Base-by-base conservation (phyloP, 2,113 vertebrate species). In the Corvus moneduloides region DNA sequence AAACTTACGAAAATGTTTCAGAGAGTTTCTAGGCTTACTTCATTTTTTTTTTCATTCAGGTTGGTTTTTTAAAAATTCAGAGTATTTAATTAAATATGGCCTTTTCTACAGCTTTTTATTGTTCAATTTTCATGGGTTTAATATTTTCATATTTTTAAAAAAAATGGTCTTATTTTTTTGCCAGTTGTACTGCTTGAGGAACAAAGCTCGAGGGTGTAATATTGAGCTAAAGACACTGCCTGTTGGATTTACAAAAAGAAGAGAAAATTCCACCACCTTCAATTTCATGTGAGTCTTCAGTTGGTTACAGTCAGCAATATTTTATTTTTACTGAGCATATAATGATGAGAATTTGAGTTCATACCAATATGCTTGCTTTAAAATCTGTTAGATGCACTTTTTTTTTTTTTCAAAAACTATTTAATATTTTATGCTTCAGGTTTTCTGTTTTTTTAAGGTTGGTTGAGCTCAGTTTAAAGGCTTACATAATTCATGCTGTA, bases 201-300 rank as follows among this genome's bases (percentile, higher is more conserved):
- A 98, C 89, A 97, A 92, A 55, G 99, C 98, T 54, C 97, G 98
- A 35, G 98, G 78, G 56, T 97, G 98, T 86, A 98, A 98, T 83
- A 98, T 99, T 90, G 97, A 97, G 20, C 95, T 99, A 92, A 98
- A 97, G 93, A 98, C 98, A 13, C 97, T 99, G 37, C 99, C 99
- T 4, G 64, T 98, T 91, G 98, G 98, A 54, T 99, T 99, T 95
- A 98, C 98, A 41, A 99, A 98, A 96, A 98, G 98, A 86, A 98
- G 91, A 97, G 98, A 99, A 94, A 99, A 99, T 98, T 98, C 98
- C 67, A 99, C 99, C 5, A 94, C 97, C 87, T 99, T 98, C 93
- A 96, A 95, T 56, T 96, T 51, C 32, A 96, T 78, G 99, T 99
- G 98, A 98, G 99, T 98, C 49, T 90, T 58, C 64, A 41, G 7